Evolutionary conservation across 2,797 vertebrate genomes (phyloP).

Genomic region (Takifugu rubripes): DNA sequence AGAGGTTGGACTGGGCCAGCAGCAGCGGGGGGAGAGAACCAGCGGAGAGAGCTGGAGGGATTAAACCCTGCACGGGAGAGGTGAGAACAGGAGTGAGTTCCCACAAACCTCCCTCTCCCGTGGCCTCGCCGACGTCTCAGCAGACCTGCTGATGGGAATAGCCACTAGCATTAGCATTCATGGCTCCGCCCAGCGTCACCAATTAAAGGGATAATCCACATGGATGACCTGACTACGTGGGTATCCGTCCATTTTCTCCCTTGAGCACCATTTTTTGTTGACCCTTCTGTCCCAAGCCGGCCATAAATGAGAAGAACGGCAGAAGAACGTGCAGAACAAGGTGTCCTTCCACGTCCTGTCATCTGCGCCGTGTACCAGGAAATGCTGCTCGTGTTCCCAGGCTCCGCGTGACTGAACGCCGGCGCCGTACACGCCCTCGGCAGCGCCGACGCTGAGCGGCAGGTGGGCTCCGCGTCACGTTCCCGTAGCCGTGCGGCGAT

Average conservation of each 20-base stretch:
- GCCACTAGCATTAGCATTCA: too few species aligned
- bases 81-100: conserved; percentile 29
- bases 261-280: too few species aligned
- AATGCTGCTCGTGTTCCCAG: conserved; percentile 12
- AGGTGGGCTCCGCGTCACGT: too few species aligned
- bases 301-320: not conserved
- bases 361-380: conserved; percentile 22
- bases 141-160: not conserved
- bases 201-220: too few species aligned
- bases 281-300: too few species aligned
- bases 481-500: not conserved
- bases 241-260: too few species aligned
- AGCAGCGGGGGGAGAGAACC: conserved; percentile 18
- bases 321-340: conserved; percentile 1
- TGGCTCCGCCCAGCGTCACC: too few species aligned
- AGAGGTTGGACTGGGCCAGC: conserved; percentile 30
- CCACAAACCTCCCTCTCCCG: conserved; percentile 33
- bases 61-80: conserved; percentile 31
- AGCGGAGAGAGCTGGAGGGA: conserved; percentile 22
- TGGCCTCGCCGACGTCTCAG: conserved; percentile 4
- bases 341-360: conserved; percentile 10
- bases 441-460: too few species aligned
- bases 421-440: not conserved
- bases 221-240: too few species aligned
- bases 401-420: conserved; percentile 5